Base-by-base conservation (phyloP, 2,797 vertebrate species). In the Dallia pectoralis region DNA sequence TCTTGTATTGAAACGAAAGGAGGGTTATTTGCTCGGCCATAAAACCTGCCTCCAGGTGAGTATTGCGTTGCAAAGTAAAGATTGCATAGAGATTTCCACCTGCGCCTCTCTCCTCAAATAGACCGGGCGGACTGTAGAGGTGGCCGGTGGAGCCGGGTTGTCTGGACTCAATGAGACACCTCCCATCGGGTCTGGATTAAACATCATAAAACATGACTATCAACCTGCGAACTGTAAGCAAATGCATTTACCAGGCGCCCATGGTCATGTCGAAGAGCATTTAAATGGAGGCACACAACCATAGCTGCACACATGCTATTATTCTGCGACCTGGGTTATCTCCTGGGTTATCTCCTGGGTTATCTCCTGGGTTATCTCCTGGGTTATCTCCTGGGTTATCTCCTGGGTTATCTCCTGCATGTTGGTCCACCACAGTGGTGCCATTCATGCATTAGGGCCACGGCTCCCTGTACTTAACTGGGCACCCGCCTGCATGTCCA, bases 41-140 rank as follows among this genome's bases (percentile, higher is more conserved):
- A 95, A 95, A 94, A 64, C 88, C 86, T 90, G 90, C 90, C 91
- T 95, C 91, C 94, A 96, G 95, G 95, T 96, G 93, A 93, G 91
- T 93, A 93, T 86, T 82, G 75, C 71, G 63, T 88, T 85, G 92
- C 92, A 94, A 82, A 84, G 86, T 79, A 88, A 86, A 92, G 91
- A 93, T 94, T 93, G 93, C 90, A 82, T 88, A 89, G 92, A 95
- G 96, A 98, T 98, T 97, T 96, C 96, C 96, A 97, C 97, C 95
- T 97, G 97, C 94, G 93, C 94, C 89, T 82, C 87, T 91, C 87
- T 90, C 91, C 91, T 93, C 86, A 89, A 90, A 90, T 81, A 85
- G 88, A 91, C 93, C 89, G 85, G 88, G 90, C 89, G 90, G 86
- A 93, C 95, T 95, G 91, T 94, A 95, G 95, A 96, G 95, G 96